phyloP scores from a whole-genome alignment of 2,113 vertebrate species.

The Dinomys branickii region DNA sequence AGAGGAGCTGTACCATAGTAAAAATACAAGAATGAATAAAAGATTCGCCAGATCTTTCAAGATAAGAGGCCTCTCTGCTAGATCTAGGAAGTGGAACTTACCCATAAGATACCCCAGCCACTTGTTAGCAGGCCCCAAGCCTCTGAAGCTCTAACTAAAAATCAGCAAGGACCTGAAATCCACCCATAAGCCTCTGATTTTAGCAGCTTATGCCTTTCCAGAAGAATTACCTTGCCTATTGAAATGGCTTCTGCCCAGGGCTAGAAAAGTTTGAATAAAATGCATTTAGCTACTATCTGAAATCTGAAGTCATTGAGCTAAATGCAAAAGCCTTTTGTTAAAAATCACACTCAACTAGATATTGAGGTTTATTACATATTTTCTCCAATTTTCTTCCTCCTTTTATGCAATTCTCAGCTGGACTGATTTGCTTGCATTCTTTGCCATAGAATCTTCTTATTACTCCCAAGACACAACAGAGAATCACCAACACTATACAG shows the following conservation, averaged over 20 bases:
- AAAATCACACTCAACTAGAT: constrained; percentile 75
- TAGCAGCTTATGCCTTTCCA: constrained; percentile 67
- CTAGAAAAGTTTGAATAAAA: constrained; percentile 75
- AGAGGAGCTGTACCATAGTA: background rate
- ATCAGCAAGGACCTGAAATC: constrained; percentile 69
- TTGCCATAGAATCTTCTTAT: constrained; percentile 68
- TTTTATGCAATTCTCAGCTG: constrained; percentile 77
- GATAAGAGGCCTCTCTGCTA: background rate
- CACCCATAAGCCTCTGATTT: constrained; percentile 63
- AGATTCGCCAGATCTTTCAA: constrained; percentile 48
- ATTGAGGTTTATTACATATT: constrained; percentile 75
- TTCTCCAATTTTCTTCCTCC: constrained; percentile 66
- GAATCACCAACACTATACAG: constrained; percentile 61
- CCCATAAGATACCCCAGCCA: background rate
- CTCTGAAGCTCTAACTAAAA: constrained; percentile 62
- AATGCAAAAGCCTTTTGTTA: constrained; percentile 76
- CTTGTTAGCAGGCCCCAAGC: constrained; percentile 51
- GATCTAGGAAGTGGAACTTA: constrained; percentile 24
- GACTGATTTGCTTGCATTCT: constrained; percentile 74
- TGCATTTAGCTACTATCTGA: constrained; percentile 71
- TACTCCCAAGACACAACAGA: constrained; percentile 76
- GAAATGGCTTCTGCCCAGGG: constrained; percentile 66
- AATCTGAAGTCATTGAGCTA: constrained; percentile 75
- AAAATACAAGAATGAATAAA: constrained; percentile 41
- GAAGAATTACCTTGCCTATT: constrained; percentile 74